Percentiles rank a stretch among this genome's conserved stretches.
Conservation (phyloP, 2,113 vertebrate species). For the Osmerus mordax region DNA sequence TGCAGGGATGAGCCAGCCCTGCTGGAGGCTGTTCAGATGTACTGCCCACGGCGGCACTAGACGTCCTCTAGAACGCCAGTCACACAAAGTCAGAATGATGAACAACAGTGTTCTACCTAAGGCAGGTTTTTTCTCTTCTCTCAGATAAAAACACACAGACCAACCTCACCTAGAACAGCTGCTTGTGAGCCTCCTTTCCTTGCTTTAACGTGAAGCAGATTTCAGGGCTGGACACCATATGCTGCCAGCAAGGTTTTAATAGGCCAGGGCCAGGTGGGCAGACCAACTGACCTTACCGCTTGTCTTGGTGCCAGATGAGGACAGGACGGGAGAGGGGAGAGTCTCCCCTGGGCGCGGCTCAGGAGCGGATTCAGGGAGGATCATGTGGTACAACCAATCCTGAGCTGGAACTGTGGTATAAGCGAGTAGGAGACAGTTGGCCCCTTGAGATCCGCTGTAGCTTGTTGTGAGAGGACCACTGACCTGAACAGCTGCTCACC, state of each 20-base stretch:
- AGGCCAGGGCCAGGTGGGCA: conserved; percentile 53
- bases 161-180: conserved; percentile 59
- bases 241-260: conserved; percentile 57
- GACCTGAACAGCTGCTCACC: too few relatives aligned
- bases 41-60: background rate
- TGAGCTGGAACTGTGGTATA: too few relatives aligned
- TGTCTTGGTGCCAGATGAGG: conserved; percentile 30
- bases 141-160: background rate
- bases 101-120: background rate
- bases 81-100: background rate
- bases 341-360: too few relatives aligned
- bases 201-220: conserved; percentile 33
- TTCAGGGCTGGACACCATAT: conserved; percentile 56
- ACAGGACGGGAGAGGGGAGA: background rate
- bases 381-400: too few relatives aligned
- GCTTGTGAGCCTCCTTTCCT: conserved; percentile 43
- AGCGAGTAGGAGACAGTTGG: too few relatives aligned
- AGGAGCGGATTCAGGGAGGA: too few relatives aligned
- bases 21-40: background rate
- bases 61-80: background rate
- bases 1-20: background rate
- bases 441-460: too few relatives aligned
- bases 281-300: conserved; percentile 38
- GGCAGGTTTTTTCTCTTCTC: too few relatives aligned
- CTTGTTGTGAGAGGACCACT: too few relatives aligned